Evolutionary conservation across 2,797 vertebrate species (phyloP).

Genomic region (Megaceryle alcyon): DNA sequence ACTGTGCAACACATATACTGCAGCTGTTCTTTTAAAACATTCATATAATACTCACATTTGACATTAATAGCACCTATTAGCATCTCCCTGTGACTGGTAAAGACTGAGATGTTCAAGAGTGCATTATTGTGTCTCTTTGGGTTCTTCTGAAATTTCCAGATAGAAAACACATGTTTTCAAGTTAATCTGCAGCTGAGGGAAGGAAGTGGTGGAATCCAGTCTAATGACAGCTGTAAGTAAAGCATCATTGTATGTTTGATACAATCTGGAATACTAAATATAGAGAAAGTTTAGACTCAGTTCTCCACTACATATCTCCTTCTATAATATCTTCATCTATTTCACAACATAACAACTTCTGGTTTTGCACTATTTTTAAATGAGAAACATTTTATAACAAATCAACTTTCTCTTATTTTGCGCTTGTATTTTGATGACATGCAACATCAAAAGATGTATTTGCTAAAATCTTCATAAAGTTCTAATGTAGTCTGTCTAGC

Average conservation of each 20-base stretch:
- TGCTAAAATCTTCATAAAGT: background rate
- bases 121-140: background rate
- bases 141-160: background rate
- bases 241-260: background rate
- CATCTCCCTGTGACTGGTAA: background rate
- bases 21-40: background rate
- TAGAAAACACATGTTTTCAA: background rate
- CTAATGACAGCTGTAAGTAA: background rate
- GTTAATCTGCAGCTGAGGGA: background rate
- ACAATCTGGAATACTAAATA: background rate
- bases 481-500: background rate
- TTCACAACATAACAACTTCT: background rate
- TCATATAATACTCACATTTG: background rate
- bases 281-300: background rate
- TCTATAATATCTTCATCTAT: background rate
- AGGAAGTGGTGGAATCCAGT: background rate
- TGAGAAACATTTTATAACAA: background rate
- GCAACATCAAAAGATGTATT: background rate
- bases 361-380: background rate
- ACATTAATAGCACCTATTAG: background rate
- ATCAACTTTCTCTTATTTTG: background rate
- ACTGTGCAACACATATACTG: background rate
- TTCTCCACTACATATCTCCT: background rate
- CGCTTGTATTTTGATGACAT: background rate
- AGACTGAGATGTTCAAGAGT: background rate